These are phyloP conservation scores for Oxystoma pomonae DNA, from an alignment of 2,888 invertebrate genomes.

Conservation along the genomic window DNA sequence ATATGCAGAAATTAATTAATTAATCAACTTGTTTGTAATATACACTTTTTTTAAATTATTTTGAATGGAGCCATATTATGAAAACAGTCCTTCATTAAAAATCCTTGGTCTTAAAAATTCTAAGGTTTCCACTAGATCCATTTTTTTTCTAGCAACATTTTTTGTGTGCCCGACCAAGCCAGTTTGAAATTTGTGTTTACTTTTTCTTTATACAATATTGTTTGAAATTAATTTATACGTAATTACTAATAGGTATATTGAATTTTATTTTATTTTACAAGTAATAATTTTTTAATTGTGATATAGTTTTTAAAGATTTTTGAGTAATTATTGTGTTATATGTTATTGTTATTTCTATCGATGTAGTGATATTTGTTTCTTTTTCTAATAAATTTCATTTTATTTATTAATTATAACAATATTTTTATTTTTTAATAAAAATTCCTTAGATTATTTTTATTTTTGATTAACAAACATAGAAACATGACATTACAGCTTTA, in stretches of 20 bases:
- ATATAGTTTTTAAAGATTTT: conserved; percentile 11
- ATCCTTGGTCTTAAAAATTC: too few relatives aligned
- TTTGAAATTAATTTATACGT: background rate
- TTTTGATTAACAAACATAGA: too few relatives aligned
- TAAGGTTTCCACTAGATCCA: too few relatives aligned
- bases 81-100: too few relatives aligned
- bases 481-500: too few relatives aligned
- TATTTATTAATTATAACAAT: background rate
- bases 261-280: background rate
- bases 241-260: background rate
- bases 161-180: too few relatives aligned
- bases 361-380: conserved; percentile 13
- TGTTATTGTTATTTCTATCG: conserved; percentile 17
- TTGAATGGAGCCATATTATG: too few relatives aligned
- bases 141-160: too few relatives aligned
- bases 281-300: conserved; percentile 12
- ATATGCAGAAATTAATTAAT: too few relatives aligned
- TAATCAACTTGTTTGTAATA: too few relatives aligned
- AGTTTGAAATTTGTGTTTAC: too few relatives aligned
- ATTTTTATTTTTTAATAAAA: background rate
- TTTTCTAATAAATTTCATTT: background rate
- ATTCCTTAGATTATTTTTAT: background rate
- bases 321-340: conserved; percentile 18
- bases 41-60: too few relatives aligned
- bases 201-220: background rate